These are phyloP conservation scores for Drosophila lini DNA, from an alignment of 1,140 invertebrate species.

Conservation along the genomic window DNA sequence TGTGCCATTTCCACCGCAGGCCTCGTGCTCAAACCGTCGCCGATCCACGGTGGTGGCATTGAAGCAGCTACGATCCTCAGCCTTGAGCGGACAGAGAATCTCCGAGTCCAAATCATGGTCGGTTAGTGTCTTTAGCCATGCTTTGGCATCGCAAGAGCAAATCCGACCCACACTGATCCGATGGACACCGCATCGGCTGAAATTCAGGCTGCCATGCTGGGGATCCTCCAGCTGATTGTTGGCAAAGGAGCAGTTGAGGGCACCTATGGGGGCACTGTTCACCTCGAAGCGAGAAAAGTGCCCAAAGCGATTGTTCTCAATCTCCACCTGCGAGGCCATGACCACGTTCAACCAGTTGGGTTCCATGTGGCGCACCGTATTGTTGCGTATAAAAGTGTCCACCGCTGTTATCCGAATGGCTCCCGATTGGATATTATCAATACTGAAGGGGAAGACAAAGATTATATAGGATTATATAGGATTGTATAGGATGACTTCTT, in stretches of 20 bases:
- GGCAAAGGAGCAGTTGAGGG: conserved; percentile 62
- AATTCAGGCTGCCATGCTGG: conserved; percentile 63
- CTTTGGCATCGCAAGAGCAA: conserved; percentile 55
- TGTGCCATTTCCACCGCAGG: conserved; percentile 55
- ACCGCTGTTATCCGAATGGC: conserved; percentile 62
- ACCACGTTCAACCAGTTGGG: conserved; percentile 65
- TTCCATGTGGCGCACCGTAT: conserved; percentile 52
- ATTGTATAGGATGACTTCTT: background rate
- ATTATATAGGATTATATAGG: background rate
- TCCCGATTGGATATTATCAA: conserved; percentile 60
- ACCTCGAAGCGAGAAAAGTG: conserved; percentile 59
- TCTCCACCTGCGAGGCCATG: conserved; percentile 49
- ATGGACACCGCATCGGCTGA: conserved; percentile 60
- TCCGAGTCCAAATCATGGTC: conserved; percentile 72
- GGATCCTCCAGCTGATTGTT: conserved; percentile 63
- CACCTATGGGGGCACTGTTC: conserved; percentile 23
- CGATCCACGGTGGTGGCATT: conserved; percentile 60
- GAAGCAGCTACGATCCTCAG: conserved; percentile 55
- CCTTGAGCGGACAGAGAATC: conserved; percentile 54
- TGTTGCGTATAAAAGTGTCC: conserved; percentile 51
- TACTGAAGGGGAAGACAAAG: conserved; percentile 41
- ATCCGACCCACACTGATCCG: conserved; percentile 40
- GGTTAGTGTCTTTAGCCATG: conserved; percentile 48
- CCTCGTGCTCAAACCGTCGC: conserved; percentile 60
- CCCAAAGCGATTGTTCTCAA: conserved; percentile 67